Evolutionary conservation across 2,888 invertebrate genomes (phyloP).

Genomic region (Cyclophora punctaria): DNA sequence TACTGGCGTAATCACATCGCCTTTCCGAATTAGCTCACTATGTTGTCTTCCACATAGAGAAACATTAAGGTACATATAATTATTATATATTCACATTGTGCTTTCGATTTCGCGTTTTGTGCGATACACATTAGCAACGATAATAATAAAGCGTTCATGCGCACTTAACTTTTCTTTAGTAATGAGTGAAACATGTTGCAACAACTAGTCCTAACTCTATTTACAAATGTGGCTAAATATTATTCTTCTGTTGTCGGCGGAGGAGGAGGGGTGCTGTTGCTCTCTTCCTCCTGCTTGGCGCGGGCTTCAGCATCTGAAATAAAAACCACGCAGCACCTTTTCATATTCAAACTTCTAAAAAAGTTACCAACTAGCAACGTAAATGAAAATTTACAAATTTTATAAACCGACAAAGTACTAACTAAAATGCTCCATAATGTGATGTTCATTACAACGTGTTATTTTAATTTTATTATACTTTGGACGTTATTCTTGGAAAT

Average conservation of each 20-base stretch:
- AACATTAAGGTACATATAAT: slow-evolving; percentile 33
- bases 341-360: too few species aligned
- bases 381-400: too few species aligned
- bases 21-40: slow-evolving; percentile 59
- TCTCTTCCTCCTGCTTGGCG: slow-evolving; percentile 65
- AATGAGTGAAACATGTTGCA: slow-evolving; percentile 58
- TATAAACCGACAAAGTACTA: too few species aligned
- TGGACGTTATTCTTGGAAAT: too few species aligned
- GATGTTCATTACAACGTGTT: too few species aligned
- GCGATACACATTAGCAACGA: slow-evolving; percentile 43
- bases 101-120: slow-evolving; percentile 45
- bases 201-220: slow-evolving; percentile 64
- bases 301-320: slow-evolving; percentile 73
- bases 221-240: slow-evolving; percentile 72
- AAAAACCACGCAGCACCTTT: too few species aligned
- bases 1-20: slow-evolving; percentile 36
- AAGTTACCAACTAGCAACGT: too few species aligned
- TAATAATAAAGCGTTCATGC: slow-evolving; percentile 32
- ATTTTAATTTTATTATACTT: too few species aligned
- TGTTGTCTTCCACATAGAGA: slow-evolving; percentile 67
- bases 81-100: slow-evolving; percentile 51
- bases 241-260: slow-evolving; percentile 63
- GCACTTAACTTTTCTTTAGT: slow-evolving; percentile 52
- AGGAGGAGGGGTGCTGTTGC: slow-evolving; percentile 38
- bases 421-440: too few species aligned